Base-by-base conservation (phyloP, 2,888 invertebrate species). In the Catocala sponsa region DNA sequence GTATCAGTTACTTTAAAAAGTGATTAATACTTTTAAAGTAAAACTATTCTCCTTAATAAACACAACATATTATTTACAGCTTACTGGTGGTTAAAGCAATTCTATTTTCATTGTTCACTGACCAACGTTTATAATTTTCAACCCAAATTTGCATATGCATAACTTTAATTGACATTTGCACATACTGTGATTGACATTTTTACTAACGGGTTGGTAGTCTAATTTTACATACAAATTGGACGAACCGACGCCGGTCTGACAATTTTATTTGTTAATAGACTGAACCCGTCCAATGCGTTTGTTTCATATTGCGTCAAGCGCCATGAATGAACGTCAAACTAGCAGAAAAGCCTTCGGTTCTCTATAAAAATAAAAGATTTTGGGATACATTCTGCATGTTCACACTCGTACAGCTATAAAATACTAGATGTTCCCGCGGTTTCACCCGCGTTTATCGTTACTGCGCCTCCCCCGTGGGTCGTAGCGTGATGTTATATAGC, bases 181-280 rank as follows among this genome's bases (percentile, higher is more conserved):
- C 56, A 41, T 35, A 33, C 43, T 15, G 5, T 53, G 54, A 51
- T 50, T 62, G 46, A 10, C 50, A 55, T 32, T 72, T 62, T 66
- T 68, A 60, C 33, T 42, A 42, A 56, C 32, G 44, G 10, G 12
- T 50, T 42, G 46, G 44, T 53, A 54, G 47, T 56, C 50, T 51
- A 65, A 63, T 58, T 73, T 54, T 56, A 48, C 52, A 44, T 55
- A n/a, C 33, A 61, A 72, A 61, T 58, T 58, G 49, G 44, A 54
- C 55, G 65, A 46, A 64, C 54, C 13, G 41, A 56, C 47, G 25
- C 25, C 25, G 43, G 42, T 48, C 32, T 38, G 38, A 46, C 47
- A 56, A 41, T 56, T n/a, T n/a, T n/a, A n/a, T n/a, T 48, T 11
- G 47, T 53, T 58, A 70, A 59, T 61, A 65, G 51, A 12, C 50